Evolutionary conservation across 2,797 vertebrate genomes (phyloP).

Genomic region (Amphiprion clarkii): DNA sequence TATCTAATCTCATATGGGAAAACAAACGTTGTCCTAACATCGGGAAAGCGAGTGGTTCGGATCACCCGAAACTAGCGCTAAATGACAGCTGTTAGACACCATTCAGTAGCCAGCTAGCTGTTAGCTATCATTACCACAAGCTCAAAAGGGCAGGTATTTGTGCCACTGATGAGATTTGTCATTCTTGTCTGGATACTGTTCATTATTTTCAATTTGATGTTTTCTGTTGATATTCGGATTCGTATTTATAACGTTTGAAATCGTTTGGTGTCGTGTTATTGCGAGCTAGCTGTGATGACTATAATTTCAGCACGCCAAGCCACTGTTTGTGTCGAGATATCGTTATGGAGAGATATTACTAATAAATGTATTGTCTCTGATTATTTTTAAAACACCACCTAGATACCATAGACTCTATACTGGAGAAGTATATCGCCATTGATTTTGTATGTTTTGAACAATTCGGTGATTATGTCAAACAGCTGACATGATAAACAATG

Average conservation of each 20-base stretch:
- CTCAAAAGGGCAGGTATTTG: slow-evolving; percentile 28
- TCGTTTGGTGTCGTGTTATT: slow-evolving; percentile 23
- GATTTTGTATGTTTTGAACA: slow-evolving; percentile 1
- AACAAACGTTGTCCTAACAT: not conserved
- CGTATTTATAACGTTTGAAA: not conserved
- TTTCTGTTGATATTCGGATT: not conserved
- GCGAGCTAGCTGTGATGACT: slow-evolving; percentile 13
- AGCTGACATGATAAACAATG: slow-evolving; percentile 36
- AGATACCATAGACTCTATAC: no score
- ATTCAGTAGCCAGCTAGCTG: slow-evolving; percentile 48
- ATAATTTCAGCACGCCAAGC: slow-evolving; percentile 4
- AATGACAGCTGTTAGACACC: slow-evolving; percentile 59
- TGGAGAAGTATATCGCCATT: not conserved
- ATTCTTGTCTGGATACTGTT: not conserved
- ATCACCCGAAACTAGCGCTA: slow-evolving; percentile 17
- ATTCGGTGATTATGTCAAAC: not conserved
- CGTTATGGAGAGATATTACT: not conserved
- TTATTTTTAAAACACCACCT: not conserved
- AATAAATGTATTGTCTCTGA: not conserved
- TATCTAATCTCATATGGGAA: rapidly evolving
- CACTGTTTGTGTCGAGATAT: slow-evolving; percentile 1
- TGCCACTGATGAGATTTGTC: not conserved
- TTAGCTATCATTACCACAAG: slow-evolving; percentile 46
- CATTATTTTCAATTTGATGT: not conserved
- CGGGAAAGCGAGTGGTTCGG: not conserved